Evolutionary conservation across 2,888 invertebrate genomes (phyloP).

Genomic region (Tipula helvola): DNA sequence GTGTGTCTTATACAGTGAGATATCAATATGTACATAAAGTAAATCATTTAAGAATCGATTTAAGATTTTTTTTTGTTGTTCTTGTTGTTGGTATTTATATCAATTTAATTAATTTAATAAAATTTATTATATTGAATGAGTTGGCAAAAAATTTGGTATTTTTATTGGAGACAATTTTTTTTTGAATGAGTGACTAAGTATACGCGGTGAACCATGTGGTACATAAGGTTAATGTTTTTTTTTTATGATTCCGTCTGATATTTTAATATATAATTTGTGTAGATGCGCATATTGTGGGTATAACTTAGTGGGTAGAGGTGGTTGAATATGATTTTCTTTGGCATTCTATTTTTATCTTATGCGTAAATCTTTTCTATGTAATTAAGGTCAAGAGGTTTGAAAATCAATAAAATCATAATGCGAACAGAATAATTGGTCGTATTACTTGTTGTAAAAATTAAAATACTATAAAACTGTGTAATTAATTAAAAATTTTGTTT

Average conservation of each 20-base stretch:
- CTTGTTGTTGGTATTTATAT: not conserved
- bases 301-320: not conserved
- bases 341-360: not conserved
- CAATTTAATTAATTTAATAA: not conserved
- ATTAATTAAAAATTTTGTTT: not conserved
- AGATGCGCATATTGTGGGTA: not conserved
- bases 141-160: not conserved
- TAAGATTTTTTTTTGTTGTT: not conserved
- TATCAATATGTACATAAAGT: not conserved
- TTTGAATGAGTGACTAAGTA: not conserved
- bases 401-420: not conserved
- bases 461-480: not conserved
- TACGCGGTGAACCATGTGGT: not conserved
- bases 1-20: not conserved
- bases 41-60: not conserved
- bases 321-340: not conserved
- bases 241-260: not conserved
- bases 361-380: not conserved
- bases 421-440: not conserved
- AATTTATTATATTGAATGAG: not conserved
- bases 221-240: not conserved
- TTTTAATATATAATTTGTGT: not conserved
- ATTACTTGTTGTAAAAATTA: not conserved
- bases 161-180: not conserved
- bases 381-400: not conserved